Conservation (phyloP, 1,140 invertebrate genomes). For the Gryllus bimaculatus region DNA sequence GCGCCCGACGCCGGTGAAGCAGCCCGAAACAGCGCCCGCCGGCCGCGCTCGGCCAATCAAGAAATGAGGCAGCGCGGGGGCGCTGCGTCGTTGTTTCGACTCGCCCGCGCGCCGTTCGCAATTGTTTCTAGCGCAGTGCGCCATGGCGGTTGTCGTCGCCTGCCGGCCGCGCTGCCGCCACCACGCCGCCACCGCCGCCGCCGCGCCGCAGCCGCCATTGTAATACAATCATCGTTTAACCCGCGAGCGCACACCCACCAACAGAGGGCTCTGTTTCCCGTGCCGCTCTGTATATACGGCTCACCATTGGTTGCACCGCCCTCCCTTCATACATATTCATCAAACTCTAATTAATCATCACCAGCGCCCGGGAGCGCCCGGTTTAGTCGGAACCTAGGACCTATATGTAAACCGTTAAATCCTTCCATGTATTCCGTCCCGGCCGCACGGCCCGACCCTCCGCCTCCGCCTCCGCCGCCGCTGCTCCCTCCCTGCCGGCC, state of each 20-base stretch:
- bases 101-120: not conserved
- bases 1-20: too few relatives aligned
- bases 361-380: not conserved
- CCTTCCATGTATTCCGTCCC: not conserved
- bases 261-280: slow-evolving; percentile 6
- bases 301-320: slow-evolving; percentile 12
- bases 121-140: not conserved
- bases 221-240: slow-evolving; percentile 17
- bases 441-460: too few relatives aligned
- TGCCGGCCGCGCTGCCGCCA: not conserved
- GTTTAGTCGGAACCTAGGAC: slow-evolving; percentile 8
- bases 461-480: not conserved
- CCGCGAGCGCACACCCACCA: not conserved
- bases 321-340: slow-evolving; percentile 19
- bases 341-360: slow-evolving; percentile 21
- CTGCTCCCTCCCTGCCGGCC: not conserved
- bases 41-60: not conserved
- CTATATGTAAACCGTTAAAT: slow-evolving; percentile 13
- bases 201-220: slow-evolving; percentile 8
- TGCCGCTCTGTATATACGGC: slow-evolving; percentile 7
- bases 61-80: not conserved
- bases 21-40: not conserved
- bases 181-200: not conserved
- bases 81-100: not conserved
- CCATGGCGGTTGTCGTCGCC: not conserved